These are phyloP conservation scores for Augochlora pura DNA, from an alignment of 1,140 invertebrate species.

Conservation along the genomic window DNA sequence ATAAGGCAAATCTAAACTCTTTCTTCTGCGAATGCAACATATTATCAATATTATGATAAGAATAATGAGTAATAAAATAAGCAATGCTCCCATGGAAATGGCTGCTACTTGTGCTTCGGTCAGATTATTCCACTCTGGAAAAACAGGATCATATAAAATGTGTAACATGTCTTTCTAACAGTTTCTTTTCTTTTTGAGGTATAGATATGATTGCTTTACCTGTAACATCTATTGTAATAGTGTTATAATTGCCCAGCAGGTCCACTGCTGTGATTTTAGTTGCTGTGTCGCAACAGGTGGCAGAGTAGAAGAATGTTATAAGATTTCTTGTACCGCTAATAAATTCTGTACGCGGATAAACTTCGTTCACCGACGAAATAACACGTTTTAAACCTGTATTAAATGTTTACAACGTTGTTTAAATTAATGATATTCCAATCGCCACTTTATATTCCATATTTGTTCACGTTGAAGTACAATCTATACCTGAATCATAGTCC, in stretches of 20 bases:
- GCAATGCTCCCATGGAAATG: constrained; percentile 74
- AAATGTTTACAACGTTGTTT: neutral
- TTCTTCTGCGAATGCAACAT: constrained; percentile 70
- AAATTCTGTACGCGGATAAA: constrained; percentile 77
- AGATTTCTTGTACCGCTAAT: constrained; percentile 82
- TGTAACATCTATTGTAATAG: constrained; percentile 82
- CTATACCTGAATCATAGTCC: constrained; percentile 80
- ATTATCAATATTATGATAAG: constrained; percentile 70
- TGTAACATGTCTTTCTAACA: too few species aligned
- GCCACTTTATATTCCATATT: neutral
- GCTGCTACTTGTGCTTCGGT: constrained; percentile 77
- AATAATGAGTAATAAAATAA: constrained; percentile 74
- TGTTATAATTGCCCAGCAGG: constrained; percentile 81
- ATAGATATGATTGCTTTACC: constrained; percentile 69
- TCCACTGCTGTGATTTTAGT: constrained; percentile 82
- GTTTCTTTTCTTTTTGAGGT: neutral
- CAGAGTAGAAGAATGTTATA: constrained; percentile 82
- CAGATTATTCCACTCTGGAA: constrained; percentile 75
- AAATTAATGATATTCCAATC: neutral
- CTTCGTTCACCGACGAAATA: constrained; percentile 79
- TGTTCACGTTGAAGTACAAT: neutral
- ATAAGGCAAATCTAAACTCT: constrained; percentile 75
- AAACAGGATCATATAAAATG: neutral
- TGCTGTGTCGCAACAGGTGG: constrained; percentile 83
- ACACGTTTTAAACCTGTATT: constrained; percentile 82